A percentile compares a stretch with the other conserved stretches of the same genome.
These are phyloP conservation scores for Cyrtodaria siliqua DNA, from an alignment of 2,888 invertebrate species.

Conservation along the genomic window DNA sequence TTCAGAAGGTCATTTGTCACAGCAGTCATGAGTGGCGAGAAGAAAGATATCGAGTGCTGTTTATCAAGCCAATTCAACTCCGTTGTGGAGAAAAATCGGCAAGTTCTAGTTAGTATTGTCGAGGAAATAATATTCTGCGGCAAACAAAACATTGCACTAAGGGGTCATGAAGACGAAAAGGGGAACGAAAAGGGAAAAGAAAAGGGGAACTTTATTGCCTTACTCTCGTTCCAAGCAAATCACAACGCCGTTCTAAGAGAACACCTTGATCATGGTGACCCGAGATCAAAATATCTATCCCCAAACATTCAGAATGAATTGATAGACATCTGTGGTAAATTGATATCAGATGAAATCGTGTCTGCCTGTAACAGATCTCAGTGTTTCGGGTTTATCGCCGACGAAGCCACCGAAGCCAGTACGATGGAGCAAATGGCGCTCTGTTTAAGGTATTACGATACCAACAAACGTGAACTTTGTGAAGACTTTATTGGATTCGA, in stretches of 20 bases:
- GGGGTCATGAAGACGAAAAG: conserved; percentile 4
- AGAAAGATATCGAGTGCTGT: conserved; percentile 6
- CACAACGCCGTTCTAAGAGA: conserved; percentile 16
- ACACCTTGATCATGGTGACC: conserved; percentile 14
- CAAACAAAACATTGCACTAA: conserved; percentile 10
- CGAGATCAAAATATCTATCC: neutral
- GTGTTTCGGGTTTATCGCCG: too few species aligned
- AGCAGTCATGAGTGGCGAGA: conserved; percentile 12
- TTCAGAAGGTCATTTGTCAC: neutral
- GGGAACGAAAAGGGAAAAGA: too few species aligned
- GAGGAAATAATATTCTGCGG: conserved; percentile 7
- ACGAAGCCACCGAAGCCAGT: too few species aligned
- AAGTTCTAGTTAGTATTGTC: neutral
- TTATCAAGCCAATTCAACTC: neutral
- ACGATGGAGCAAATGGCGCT: too few species aligned
- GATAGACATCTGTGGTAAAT: neutral
- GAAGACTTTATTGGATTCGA: too few species aligned
- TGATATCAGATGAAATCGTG: too few species aligned
- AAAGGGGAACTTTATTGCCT: conserved; percentile 22
- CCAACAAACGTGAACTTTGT: too few species aligned
- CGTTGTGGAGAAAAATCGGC: conserved; percentile 5
- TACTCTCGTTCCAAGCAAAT: conserved; percentile 12
- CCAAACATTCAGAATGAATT: conserved; percentile 9
- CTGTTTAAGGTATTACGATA: too few species aligned
- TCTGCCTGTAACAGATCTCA: too few species aligned